A percentile compares a stretch with the other conserved stretches of the same genome.
Evolutionary conservation across 2,113 vertebrate species (phyloP).

Genomic region (Ramphastos sulfuratus): DNA sequence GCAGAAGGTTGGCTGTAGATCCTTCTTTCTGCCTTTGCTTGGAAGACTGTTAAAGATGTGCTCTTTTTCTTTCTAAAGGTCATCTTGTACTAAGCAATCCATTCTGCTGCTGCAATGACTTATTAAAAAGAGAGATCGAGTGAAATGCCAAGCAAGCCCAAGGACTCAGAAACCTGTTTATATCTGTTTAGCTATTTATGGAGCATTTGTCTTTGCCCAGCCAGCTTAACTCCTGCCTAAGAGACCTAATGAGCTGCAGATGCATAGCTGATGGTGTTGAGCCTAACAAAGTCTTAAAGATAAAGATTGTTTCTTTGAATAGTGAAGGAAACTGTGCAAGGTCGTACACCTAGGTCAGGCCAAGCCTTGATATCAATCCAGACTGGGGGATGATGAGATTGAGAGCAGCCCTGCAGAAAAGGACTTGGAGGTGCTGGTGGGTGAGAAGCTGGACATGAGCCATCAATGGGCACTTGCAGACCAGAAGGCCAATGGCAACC

Average conservation of each 20-base stretch:
- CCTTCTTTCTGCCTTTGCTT: neutral
- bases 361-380: no score
- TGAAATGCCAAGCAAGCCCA: neutral
- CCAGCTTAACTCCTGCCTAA: neutral
- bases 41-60: neutral
- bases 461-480: no score
- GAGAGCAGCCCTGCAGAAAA: no score
- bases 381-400: no score
- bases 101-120: neutral
- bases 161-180: neutral
- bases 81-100: neutral
- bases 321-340: neutral
- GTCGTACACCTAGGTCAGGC: no score
- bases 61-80: constrained; percentile 10
- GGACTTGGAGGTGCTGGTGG: no score
- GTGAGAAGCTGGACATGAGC: no score
- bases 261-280: neutral
- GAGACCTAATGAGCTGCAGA: neutral
- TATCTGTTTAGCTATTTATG: neutral
- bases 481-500: no score
- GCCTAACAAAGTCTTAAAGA: neutral
- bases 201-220: neutral
- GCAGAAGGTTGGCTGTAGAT: neutral
- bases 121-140: neutral
- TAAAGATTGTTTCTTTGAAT: neutral